Base-by-base conservation (phyloP, 2,888 invertebrate genomes). In the Tipula vernalis region DNA sequence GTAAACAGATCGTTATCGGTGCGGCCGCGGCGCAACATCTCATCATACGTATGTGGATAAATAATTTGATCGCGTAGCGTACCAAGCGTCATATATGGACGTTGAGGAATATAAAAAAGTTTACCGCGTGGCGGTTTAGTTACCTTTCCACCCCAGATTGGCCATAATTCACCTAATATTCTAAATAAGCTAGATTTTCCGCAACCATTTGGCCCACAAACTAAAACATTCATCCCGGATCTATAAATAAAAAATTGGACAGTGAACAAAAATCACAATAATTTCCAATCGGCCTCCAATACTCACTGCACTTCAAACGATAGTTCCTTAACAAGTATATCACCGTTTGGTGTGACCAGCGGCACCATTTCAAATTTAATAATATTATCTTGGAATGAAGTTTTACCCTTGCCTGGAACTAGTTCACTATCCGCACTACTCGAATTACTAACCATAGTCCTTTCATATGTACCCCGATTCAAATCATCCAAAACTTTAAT, bases 181-280 rank as follows among this genome's bases (percentile, higher is more conserved):
- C 99, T 94, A 93, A 99, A 99, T 89, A 99, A 93, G 0, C 98
- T 99, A 87, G 98, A 98, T 92, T 99, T 99, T 86, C 99, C 99
- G 91, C 99, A 98, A 0, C 99, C 99, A 91, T 99, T 99, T 2
- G 99, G 99, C 0, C 99, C 99, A 91, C 98, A 99, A 0, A 99
- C 98, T n/a, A 99, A 92, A 0, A 99, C 98, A 92, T 99, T 99
- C 93, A 97, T 96, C 71, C 99, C 99, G 0, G 98, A 98, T 89
- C 95, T 94, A 88, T 0, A 88, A 87, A 18, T 8, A 42, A 39
- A 87, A 8, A 85, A 28, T 28, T 15, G n/a, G 39, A 39, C 3
- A 39, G 3, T 42, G 1, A 28, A 3, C 39, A 86, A 86, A 47
- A 36, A 13, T 86, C 0, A 4, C 47, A 0, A 12, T 44, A 51